Evolutionary conservation across 2,888 invertebrate species (phyloP).

Genomic region (Yponomeuta cagnagella): DNA sequence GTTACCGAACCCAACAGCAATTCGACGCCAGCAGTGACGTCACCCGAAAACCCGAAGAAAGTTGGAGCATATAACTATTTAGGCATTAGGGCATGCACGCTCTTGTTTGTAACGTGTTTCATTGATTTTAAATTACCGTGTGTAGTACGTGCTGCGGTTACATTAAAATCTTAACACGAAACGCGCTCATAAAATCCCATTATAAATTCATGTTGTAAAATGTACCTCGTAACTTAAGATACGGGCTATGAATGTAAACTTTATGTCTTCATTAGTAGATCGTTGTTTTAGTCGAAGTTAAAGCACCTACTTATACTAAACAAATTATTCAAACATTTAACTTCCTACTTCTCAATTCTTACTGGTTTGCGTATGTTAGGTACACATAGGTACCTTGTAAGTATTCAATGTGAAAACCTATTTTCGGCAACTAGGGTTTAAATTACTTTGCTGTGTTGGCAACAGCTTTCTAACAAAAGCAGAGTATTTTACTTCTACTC

Average conservation of each 20-base stretch:
- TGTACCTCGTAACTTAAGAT: constrained; percentile 1
- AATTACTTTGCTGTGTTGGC: too few species aligned
- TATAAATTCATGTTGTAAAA: neutral
- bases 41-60: neutral
- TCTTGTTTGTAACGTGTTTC: neutral
- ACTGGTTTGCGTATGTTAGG: too few species aligned
- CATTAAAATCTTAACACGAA: neutral
- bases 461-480: too few species aligned
- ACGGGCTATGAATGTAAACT: neutral
- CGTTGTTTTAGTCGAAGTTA: neutral
- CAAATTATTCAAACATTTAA: too few species aligned
- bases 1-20: too few species aligned
- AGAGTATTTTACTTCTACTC: too few species aligned
- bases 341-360: too few species aligned
- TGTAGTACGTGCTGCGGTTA: neutral
- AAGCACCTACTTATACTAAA: too few species aligned
- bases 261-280: neutral
- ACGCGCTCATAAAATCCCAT: neutral
- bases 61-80: neutral
- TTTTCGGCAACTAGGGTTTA: too few species aligned
- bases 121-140: neutral
- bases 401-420: too few species aligned
- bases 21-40: neutral
- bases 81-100: neutral
- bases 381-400: too few species aligned